phyloP scores from a whole-genome alignment of 2,888 invertebrate species.

The Parasteatoda lunata region DNA sequence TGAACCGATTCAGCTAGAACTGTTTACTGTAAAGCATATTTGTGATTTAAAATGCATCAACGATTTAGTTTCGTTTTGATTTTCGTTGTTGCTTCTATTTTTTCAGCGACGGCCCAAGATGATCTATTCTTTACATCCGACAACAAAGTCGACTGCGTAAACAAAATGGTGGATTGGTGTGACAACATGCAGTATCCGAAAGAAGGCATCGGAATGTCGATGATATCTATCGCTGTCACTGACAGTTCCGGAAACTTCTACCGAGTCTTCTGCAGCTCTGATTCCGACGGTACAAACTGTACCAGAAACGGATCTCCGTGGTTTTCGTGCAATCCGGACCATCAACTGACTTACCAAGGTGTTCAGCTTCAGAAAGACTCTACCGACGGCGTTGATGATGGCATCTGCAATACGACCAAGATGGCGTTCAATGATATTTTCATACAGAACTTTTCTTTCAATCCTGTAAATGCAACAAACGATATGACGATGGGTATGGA shows the following conservation, averaged over 20 bases:
- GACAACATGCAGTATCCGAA: slow-evolving; percentile 26
- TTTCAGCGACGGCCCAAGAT: neutral
- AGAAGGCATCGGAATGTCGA: slow-evolving; percentile 33
- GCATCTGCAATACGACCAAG: slow-evolving; percentile 39
- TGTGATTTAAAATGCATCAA: too few relatives aligned
- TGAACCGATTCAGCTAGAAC: too few relatives aligned
- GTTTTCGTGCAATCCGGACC: slow-evolving; percentile 33
- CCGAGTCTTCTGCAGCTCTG: slow-evolving; percentile 28
- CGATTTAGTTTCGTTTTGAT: too few relatives aligned
- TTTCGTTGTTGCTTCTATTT: too few relatives aligned
- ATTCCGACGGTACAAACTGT: slow-evolving; percentile 54
- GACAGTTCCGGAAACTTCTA: neutral
- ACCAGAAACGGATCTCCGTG: slow-evolving; percentile 44
- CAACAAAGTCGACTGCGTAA: slow-evolving; percentile 21
- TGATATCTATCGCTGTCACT: slow-evolving; percentile 21
- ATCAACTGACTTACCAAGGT: slow-evolving; percentile 41
- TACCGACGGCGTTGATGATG: slow-evolving; percentile 10
- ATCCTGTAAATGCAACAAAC: slow-evolving; percentile 5
- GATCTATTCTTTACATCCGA: slow-evolving; percentile 11
- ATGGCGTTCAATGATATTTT: slow-evolving; percentile 52
- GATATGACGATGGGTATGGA: slow-evolving; percentile 32
- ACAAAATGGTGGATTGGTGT: slow-evolving; percentile 46
- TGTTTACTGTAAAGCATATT: too few relatives aligned
- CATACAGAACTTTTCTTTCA: slow-evolving; percentile 36
- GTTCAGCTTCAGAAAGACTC: neutral